Evolutionary conservation across 1,140 invertebrate species (phyloP).

Genomic region (Drosophila ananassae): DNA sequence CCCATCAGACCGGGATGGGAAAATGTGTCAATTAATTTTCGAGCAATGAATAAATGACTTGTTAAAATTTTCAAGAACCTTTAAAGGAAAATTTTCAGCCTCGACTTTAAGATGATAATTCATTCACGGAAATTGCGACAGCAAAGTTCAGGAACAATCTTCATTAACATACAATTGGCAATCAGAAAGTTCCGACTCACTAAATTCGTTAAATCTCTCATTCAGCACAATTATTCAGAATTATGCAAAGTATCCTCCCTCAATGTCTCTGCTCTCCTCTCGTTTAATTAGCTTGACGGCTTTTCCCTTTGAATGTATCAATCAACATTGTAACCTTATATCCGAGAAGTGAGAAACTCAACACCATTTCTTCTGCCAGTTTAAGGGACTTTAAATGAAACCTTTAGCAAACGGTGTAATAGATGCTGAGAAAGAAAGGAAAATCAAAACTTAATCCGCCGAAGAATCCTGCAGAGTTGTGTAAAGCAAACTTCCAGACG

Average conservation of each 20-base stretch:
- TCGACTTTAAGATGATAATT: not conserved
- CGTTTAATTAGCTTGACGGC: slow-evolving; percentile 16
- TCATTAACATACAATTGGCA: slow-evolving; percentile 18
- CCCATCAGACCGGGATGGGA: not conserved
- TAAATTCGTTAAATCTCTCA: not conserved
- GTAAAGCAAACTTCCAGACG: not conserved
- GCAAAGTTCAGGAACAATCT: not conserved
- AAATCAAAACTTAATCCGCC: slow-evolving; percentile 27
- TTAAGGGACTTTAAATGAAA: slow-evolving; percentile 1
- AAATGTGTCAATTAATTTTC: slow-evolving; percentile 4
- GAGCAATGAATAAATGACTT: not conserved
- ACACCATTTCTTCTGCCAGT: slow-evolving; percentile 1
- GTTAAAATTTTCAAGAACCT: slow-evolving; percentile 1
- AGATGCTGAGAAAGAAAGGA: not conserved
- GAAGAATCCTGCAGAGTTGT: slow-evolving; percentile 5
- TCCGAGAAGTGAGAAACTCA: slow-evolving; percentile 23
- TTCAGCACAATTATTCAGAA: slow-evolving; percentile 15
- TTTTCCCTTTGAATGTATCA: slow-evolving; percentile 7
- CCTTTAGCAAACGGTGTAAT: slow-evolving; percentile 15
- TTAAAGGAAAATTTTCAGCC: not conserved
- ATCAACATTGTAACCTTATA: slow-evolving; percentile 16
- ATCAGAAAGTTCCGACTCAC: not conserved
- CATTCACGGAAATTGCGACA: not conserved
- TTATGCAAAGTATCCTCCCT: slow-evolving; percentile 13
- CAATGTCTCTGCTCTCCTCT: not conserved